These are phyloP conservation scores for Pseudachorutes palmiensis DNA, from an alignment of 1,140 invertebrate genomes.

Conservation along the genomic window DNA sequence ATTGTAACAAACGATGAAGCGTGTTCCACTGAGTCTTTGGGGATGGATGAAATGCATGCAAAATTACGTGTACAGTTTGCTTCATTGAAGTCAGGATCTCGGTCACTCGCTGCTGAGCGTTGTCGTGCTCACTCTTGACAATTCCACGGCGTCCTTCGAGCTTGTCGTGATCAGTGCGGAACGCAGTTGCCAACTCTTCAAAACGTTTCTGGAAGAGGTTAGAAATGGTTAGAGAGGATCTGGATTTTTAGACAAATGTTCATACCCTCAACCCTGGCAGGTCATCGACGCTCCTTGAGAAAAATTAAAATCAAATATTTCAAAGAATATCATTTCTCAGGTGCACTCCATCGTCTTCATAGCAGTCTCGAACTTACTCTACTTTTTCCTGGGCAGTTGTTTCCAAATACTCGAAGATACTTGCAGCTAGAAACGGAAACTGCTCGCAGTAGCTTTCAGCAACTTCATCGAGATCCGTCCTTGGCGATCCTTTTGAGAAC, in stretches of 20 bases:
- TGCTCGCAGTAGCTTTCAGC: constrained; percentile 32
- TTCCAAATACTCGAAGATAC: constrained; percentile 29
- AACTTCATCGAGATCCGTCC: constrained; percentile 30
- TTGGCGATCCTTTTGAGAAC: background rate
- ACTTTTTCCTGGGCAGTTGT: background rate
- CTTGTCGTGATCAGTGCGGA: constrained; percentile 29
- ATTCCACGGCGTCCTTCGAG: constrained; percentile 10
- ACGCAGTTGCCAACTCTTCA: constrained; percentile 20
- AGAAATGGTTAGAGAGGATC: too few species aligned
- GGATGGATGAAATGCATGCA: background rate
- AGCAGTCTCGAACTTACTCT: constrained; percentile 2
- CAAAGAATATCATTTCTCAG: too few species aligned
- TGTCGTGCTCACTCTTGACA: constrained; percentile 15
- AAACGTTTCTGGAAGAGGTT: constrained; percentile 25
- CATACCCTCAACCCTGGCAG: background rate
- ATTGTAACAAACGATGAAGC: background rate
- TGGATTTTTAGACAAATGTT: too few species aligned
- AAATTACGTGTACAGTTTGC: constrained; percentile 4
- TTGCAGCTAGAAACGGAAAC: constrained; percentile 24
- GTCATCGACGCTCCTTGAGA: background rate
- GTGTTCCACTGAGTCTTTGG: too few species aligned
- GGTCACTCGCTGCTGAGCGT: constrained; percentile 11
- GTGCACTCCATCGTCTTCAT: too few species aligned
- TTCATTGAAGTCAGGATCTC: constrained; percentile 18
- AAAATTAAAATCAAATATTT: background rate